These are phyloP conservation scores for Catamblyrhynchus diadema DNA, from an alignment of 2,797 vertebrate genomes.

Conservation along the genomic window DNA sequence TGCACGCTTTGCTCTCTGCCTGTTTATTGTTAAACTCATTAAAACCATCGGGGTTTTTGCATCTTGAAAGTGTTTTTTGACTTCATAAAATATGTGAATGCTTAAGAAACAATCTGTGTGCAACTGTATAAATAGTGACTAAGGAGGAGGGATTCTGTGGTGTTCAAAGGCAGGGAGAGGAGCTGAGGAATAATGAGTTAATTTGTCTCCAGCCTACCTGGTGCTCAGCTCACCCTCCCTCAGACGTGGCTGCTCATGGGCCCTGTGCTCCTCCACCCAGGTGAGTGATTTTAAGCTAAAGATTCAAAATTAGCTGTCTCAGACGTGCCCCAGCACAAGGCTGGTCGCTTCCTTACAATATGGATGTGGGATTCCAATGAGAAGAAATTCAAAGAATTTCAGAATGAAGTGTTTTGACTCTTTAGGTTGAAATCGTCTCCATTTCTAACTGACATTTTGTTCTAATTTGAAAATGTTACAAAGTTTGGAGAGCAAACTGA, in stretches of 20 bases:
- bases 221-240: not conserved
- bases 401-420: not conserved
- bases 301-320: not conserved
- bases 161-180: not conserved
- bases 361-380: not conserved
- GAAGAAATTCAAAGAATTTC: not conserved
- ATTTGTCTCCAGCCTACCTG: slow-evolving; percentile 27
- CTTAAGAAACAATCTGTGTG: slow-evolving; percentile 19
- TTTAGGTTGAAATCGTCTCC: not conserved
- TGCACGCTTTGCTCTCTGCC: not conserved
- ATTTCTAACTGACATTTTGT: not conserved
- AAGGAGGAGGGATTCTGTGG: not conserved
- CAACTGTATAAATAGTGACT: not conserved
- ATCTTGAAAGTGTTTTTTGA: slow-evolving; percentile 10
- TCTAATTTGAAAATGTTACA: not conserved
- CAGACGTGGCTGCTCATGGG: not conserved
- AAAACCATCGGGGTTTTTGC: slow-evolving; percentile 19
- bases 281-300: not conserved
- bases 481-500: not conserved
- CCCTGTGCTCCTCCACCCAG: not conserved
- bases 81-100: slow-evolving; percentile 12
- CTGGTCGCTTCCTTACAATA: not conserved
- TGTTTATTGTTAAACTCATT: slow-evolving; percentile 48
- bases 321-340: not conserved
- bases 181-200: not conserved